Evolutionary conservation across 1,140 invertebrate genomes (phyloP).

Genomic region (Maconellicoccus hirsutus): DNA sequence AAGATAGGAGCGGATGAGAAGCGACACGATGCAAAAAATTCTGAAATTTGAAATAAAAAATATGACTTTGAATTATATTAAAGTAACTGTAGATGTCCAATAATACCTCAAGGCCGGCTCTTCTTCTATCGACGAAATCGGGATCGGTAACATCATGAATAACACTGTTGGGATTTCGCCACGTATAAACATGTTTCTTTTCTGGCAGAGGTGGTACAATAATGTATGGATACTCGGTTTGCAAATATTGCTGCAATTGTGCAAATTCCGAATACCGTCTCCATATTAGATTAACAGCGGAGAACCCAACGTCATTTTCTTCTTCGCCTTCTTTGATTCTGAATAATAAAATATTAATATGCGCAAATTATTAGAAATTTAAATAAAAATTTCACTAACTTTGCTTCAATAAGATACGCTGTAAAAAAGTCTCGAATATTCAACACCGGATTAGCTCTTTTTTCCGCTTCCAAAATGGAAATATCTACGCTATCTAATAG

Average conservation of each 20-base stretch:
- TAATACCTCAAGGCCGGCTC: slow-evolving; percentile 56
- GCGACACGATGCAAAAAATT: slow-evolving; percentile 65
- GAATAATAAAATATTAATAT: slow-evolving; percentile 12
- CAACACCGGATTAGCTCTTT: slow-evolving; percentile 60
- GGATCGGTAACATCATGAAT: slow-evolving; percentile 60
- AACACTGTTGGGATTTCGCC: slow-evolving; percentile 55
- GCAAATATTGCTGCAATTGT: slow-evolving; percentile 59
- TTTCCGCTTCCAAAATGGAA: slow-evolving; percentile 69
- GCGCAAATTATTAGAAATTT: neutral
- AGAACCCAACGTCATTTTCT: neutral
- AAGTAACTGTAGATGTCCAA: no score
- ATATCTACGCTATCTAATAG: slow-evolving; percentile 68
- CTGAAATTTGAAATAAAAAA: slow-evolving; percentile 34
- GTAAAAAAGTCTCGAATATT: slow-evolving; percentile 72
- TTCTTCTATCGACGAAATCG: slow-evolving; percentile 69
- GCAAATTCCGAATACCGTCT: slow-evolving; percentile 76
- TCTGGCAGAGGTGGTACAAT: slow-evolving; percentile 70
- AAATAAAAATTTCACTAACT: slow-evolving; percentile 41
- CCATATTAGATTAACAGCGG: slow-evolving; percentile 58
- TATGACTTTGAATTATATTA: no score
- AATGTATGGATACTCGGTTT: slow-evolving; percentile 61
- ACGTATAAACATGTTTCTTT: slow-evolving; percentile 66
- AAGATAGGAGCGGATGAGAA: slow-evolving; percentile 58
- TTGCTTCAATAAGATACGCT: slow-evolving; percentile 72
- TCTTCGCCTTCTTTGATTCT: slow-evolving; percentile 19